Percentiles rank a stretch among this genome's conserved stretches.
phyloP scores from a whole-genome alignment of 2,888 invertebrate genomes.

The Trachelus iudaicus region DNA sequence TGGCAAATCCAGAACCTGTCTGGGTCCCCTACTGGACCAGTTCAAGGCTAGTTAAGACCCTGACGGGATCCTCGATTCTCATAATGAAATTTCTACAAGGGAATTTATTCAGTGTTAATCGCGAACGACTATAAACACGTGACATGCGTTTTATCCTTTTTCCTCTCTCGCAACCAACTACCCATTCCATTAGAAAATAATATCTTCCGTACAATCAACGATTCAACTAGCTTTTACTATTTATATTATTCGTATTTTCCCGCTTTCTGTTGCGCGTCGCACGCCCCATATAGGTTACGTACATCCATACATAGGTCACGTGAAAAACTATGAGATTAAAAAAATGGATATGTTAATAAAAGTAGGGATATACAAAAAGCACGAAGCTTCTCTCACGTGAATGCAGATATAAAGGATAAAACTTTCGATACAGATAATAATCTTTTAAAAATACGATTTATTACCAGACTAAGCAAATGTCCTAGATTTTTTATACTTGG shows the following conservation, averaged over 20 bases:
- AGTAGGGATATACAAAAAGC: not conserved
- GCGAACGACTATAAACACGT: not conserved
- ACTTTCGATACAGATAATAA: not conserved
- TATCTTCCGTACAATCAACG: not conserved
- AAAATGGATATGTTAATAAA: slow-evolving; percentile 32
- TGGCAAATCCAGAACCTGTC: too few relatives aligned
- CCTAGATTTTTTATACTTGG: not conserved
- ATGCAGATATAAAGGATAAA: not conserved
- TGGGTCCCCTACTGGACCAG: too few relatives aligned
- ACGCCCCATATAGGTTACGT: not conserved
- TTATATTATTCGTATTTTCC: slow-evolving; percentile 1
- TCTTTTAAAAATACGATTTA: not conserved
- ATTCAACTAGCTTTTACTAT: not conserved
- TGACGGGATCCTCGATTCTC: too few relatives aligned
- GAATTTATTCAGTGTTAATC: not conserved
- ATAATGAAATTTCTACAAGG: too few relatives aligned
- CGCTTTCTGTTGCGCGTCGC: not conserved
- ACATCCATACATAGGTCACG: not conserved
- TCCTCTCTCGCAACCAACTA: not conserved
- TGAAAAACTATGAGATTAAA: slow-evolving; percentile 39
- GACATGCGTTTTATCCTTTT: not conserved
- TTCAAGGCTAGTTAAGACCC: too few relatives aligned
- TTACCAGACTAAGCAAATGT: not conserved
- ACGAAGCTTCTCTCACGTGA: not conserved
- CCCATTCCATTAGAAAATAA: not conserved